Percentiles rank a stretch among this genome's conserved stretches.
These are phyloP conservation scores for Champsocephalus esox DNA, from an alignment of 2,797 vertebrate species.

Conservation along the genomic window DNA sequence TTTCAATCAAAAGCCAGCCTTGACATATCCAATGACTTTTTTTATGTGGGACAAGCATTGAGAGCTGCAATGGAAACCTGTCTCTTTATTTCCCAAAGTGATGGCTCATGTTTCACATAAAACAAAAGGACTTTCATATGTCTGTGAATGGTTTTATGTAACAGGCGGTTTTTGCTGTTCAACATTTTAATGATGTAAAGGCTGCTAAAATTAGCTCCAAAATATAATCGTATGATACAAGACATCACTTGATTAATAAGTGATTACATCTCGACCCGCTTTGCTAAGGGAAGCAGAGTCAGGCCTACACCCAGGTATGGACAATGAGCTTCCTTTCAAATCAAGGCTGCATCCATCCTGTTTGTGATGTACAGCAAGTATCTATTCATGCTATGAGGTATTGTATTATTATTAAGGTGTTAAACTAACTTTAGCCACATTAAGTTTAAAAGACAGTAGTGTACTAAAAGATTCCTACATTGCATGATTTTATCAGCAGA, in stretches of 20 bases:
- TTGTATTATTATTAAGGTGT: background rate
- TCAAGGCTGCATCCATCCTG: background rate
- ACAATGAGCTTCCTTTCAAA: conserved; percentile 26
- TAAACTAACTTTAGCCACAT: too few species aligned
- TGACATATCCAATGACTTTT: conserved; percentile 35
- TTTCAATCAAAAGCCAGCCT: conserved; percentile 26
- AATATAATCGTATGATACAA: background rate
- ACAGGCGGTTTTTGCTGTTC: background rate
- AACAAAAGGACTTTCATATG: conserved; percentile 27
- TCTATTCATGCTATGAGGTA: background rate
- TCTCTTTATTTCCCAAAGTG: conserved; percentile 1
- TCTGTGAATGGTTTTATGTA: conserved; percentile 23
- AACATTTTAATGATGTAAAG: background rate
- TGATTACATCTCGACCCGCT: conserved; percentile 35
- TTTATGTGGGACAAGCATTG: conserved; percentile 11
- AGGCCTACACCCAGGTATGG: conserved; percentile 38
- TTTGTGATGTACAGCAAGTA: background rate
- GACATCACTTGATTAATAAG: background rate
- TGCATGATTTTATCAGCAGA: too few species aligned
- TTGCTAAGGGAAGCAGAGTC: conserved; percentile 26
- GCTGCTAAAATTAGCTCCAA: background rate
- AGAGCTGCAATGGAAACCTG: conserved; percentile 15
- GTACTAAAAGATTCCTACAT: too few species aligned
- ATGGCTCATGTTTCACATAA: conserved; percentile 51
- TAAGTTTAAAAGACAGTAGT: too few species aligned